Evolutionary conservation across 2,797 vertebrate genomes (phyloP).

Genomic region (Morus bassanus): DNA sequence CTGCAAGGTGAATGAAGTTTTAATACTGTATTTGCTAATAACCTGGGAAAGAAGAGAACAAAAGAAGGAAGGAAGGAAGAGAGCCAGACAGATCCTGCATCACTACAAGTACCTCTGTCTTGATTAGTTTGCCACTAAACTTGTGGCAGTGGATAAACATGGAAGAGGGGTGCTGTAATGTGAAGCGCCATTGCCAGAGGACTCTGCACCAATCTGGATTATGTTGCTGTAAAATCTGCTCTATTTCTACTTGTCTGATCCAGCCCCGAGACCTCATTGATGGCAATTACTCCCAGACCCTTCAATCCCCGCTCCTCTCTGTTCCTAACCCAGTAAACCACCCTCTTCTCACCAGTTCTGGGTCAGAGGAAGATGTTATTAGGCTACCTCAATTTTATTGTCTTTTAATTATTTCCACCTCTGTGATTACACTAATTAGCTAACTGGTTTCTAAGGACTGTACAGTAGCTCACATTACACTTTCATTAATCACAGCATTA

Average conservation of each 20-base stretch:
- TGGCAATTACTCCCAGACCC: background rate
- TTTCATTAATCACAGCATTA: conserved; percentile 22
- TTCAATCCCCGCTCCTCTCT: background rate
- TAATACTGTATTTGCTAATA: background rate
- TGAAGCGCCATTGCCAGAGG: background rate
- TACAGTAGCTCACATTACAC: background rate
- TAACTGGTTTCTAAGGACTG: conserved; percentile 8
- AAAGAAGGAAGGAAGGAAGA: background rate
- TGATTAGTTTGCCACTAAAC: background rate
- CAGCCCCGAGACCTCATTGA: background rate
- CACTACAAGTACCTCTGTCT: background rate
- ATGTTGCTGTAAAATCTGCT: background rate
- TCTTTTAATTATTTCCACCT: conserved; percentile 61
- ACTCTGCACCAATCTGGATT: background rate
- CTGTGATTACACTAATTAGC: conserved; percentile 47
- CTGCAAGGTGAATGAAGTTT: background rate
- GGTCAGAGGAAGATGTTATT: conserved; percentile 23
- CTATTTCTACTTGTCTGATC: background rate
- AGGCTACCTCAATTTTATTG: conserved; percentile 40
- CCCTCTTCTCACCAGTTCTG: conserved; percentile 19
- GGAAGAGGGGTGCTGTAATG: background rate
- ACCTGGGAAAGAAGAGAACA: background rate
- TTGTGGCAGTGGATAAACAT: background rate
- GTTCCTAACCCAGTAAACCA: conserved; percentile 1
- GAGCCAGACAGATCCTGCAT: background rate